These are phyloP conservation scores for Cheilosia scutellata DNA, from an alignment of 2,888 invertebrate genomes.

Conservation along the genomic window DNA sequence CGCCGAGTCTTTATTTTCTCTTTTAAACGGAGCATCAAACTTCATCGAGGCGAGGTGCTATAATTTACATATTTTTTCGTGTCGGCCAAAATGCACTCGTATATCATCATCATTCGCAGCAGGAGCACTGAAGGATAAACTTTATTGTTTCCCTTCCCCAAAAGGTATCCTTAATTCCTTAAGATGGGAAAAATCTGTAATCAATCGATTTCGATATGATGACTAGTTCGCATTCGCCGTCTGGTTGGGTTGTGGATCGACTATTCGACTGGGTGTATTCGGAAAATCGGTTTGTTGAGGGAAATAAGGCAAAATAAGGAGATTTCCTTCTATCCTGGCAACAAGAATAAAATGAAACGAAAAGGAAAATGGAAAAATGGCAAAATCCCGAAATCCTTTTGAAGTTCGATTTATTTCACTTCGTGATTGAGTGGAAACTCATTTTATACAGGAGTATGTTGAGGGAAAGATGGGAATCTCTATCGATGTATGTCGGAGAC, in stretches of 20 bases:
- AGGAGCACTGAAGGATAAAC: slow-evolving; percentile 17
- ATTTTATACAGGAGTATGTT: slow-evolving; percentile 63
- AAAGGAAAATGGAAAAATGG: slow-evolving; percentile 64
- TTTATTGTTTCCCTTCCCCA: slow-evolving; percentile 44
- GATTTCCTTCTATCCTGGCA: slow-evolving; percentile 25
- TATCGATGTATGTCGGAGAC: not conserved
- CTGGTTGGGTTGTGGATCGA: not conserved
- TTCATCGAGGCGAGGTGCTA: not conserved
- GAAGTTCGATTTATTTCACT: slow-evolving; percentile 76
- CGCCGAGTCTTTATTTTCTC: not conserved
- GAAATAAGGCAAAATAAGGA: slow-evolving; percentile 35
- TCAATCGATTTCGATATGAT: slow-evolving; percentile 55
- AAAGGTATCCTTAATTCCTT: slow-evolving; percentile 58
- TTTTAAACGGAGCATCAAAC: not conserved
- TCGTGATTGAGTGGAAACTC: slow-evolving; percentile 75
- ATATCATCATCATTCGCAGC: not conserved
- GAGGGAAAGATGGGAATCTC: slow-evolving; percentile 17
- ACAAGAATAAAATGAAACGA: slow-evolving; percentile 3
- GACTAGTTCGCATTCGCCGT: slow-evolving; percentile 21
- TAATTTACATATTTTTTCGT: not conserved
- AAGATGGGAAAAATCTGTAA: slow-evolving; percentile 47
- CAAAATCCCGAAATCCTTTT: slow-evolving; percentile 75
- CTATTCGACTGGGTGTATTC: not conserved
- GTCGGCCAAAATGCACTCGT: not conserved
- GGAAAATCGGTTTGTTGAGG: not conserved